Evolutionary conservation across 2,113 vertebrate species (phyloP), one percentile per base, ranked within the genome.

Genomic region (Drymodes brunneopygia): DNA sequence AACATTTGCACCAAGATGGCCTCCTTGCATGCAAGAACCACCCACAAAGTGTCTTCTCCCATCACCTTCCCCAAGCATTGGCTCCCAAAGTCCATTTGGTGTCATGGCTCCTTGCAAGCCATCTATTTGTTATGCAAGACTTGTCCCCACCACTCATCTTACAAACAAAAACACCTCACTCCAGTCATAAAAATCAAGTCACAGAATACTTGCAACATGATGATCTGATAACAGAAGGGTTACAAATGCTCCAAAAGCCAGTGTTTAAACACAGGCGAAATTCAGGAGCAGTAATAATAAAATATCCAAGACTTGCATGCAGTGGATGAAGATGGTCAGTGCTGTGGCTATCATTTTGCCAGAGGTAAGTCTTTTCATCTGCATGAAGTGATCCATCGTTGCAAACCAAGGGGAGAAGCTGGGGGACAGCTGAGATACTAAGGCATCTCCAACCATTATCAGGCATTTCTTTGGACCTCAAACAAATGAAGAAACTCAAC

Each of bases 181-280:
- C 42, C 0, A 1, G 45, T n/a, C 60, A 78, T 56, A 65, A 82
- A 92, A 92, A 79, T 94, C 81, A 62, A 64, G 58, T 62, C 81
- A 75, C 47, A 6, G 74, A 69, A 80, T 3, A 5, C 54, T 81
- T 38, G 62, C 44, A 54, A 44, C 1, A 6, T 44, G 75, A 83
- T 66, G 60, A 77, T 50, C 82, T 83, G 88, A 64, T 50, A 95
- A 60, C 14, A 74, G 75, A 92, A 92, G 69, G 15, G 67, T 81
- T 90, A 19, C 51, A 53, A 73, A 83, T 0, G 5, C 36, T 73
- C 5, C 1, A 73, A 77, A 82, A 71, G 33, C 35, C 15, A 17
- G 40, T 8, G 28, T 66, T 82, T n/a, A 86, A 86, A 54, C 6
- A 20, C 56, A 81, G 85, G 71, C 86, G 66, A 69, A 61, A 38